These are phyloP conservation scores for Sitta carolinensis DNA, from an alignment of 2,797 vertebrate genomes.

Conservation along the genomic window DNA sequence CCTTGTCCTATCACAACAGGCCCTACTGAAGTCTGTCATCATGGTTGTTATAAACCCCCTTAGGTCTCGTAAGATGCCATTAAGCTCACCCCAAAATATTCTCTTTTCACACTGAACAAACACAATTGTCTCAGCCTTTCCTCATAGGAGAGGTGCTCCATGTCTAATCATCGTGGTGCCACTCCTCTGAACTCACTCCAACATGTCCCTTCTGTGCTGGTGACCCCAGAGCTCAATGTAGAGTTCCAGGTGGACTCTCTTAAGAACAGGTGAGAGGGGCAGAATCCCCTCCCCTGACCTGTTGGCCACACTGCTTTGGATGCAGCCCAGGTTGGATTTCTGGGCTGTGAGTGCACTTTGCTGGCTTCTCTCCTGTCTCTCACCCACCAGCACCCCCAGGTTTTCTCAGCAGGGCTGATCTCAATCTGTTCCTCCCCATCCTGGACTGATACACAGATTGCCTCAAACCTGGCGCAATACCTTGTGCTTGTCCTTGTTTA, in stretches of 20 bases:
- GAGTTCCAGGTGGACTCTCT: rapidly evolving
- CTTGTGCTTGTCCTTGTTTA: not conserved
- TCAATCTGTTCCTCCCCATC: not conserved
- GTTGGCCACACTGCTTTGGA: not conserved
- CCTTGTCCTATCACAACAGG: not conserved
- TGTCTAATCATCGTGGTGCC: not conserved
- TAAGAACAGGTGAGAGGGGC: not conserved
- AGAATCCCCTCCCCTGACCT: not conserved
- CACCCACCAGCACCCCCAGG: not conserved
- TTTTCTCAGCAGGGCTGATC: not conserved
- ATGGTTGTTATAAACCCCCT: not conserved
- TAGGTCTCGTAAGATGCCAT: not conserved
- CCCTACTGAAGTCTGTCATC: not conserved
- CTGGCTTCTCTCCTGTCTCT: not conserved
- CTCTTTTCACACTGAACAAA: not conserved
- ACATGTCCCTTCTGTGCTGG: not conserved
- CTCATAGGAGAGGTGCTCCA: not conserved
- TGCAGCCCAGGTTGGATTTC: not conserved
- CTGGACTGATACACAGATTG: not conserved
- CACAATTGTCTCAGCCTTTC: not conserved
- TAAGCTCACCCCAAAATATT: not conserved
- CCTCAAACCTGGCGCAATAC: not conserved
- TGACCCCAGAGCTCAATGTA: not conserved
- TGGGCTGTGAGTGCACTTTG: rapidly evolving
- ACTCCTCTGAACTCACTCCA: not conserved